A percentile compares a stretch with the other conserved stretches of the same genome.
These are phyloP conservation scores for Myotis yumanensis DNA, from an alignment of 2,113 vertebrate genomes.

Conservation along the genomic window DNA sequence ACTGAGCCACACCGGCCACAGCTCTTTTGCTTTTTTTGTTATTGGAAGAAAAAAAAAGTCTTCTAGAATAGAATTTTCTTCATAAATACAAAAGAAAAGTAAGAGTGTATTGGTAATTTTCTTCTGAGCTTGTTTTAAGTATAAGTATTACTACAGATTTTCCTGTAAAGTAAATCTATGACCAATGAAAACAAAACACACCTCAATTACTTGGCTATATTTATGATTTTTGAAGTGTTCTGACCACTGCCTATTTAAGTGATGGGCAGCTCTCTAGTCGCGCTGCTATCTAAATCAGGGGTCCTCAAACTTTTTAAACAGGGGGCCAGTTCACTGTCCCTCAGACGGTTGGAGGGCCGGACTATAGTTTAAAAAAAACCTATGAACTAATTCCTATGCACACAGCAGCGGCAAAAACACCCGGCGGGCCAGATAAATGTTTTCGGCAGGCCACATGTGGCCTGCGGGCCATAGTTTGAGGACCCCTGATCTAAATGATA, in stretches of 20 bases:
- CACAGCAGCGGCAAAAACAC: too few species aligned
- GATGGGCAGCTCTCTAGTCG: not conserved
- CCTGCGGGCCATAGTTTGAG: too few species aligned
- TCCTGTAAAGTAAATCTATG: not conserved
- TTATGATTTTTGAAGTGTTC: constrained; percentile 7
- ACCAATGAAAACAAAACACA: constrained; percentile 21
- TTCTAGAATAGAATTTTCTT: constrained; percentile 7
- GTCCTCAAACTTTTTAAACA: too few species aligned
- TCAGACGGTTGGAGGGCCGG: too few species aligned
- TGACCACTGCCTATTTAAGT: not conserved
- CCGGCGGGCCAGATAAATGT: too few species aligned
- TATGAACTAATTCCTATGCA: too few species aligned
- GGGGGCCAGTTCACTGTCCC: too few species aligned
- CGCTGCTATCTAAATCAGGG: not conserved
- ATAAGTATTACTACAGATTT: constrained; percentile 8
- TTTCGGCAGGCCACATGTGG: too few species aligned
- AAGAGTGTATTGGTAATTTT: not conserved
- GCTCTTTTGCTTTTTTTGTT: not conserved
- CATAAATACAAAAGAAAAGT: not conserved
- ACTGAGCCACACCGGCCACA: not conserved
- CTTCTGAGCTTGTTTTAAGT: not conserved
- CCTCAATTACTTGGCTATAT: not conserved
- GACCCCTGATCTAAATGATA: not conserved
- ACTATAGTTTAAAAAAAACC: too few species aligned
- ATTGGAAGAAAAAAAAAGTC: not conserved